A percentile compares a stretch with the other conserved stretches of the same genome.
Conservation (phyloP, 2,113 vertebrate genomes). For the Peromyscus californicus region DNA sequence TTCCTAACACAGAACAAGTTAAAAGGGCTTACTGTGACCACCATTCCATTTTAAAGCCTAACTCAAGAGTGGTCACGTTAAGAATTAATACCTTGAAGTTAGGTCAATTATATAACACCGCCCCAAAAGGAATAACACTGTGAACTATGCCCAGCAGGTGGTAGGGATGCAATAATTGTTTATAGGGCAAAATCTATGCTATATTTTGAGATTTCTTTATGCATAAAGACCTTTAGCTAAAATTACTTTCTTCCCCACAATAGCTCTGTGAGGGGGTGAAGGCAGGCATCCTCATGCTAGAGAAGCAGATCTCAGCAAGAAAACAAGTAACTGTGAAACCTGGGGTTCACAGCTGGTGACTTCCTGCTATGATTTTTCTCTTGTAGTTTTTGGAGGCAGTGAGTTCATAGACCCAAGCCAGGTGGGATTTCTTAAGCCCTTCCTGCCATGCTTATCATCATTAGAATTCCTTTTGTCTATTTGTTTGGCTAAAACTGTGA, state of each 20-base stretch:
- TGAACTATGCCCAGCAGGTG: conserved; percentile 8
- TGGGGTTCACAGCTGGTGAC: background rate
- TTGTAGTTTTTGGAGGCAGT: background rate
- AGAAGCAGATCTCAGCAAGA: background rate
- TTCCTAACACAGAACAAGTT: background rate
- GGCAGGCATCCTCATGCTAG: background rate
- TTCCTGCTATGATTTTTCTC: background rate
- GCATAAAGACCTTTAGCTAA: background rate
- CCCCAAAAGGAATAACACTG: conserved; percentile 33
- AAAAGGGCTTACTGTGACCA: background rate
- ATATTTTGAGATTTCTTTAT: conserved; percentile 4
- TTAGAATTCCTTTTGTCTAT: background rate
- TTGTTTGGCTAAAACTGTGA: background rate
- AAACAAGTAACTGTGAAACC: background rate
- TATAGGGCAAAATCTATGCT: background rate
- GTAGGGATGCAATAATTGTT: background rate
- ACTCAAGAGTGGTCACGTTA: background rate
- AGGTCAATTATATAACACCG: background rate
- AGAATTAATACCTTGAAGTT: conserved; percentile 40
- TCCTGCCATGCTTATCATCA: background rate
- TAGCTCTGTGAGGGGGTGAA: conserved; percentile 20
- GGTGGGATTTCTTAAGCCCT: conserved; percentile 13
- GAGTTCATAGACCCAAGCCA: background rate
- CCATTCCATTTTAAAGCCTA: background rate
- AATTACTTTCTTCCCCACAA: background rate